phyloP scores from a whole-genome alignment of 1,140 invertebrate species.

The Aradophagus sp. region DNA sequence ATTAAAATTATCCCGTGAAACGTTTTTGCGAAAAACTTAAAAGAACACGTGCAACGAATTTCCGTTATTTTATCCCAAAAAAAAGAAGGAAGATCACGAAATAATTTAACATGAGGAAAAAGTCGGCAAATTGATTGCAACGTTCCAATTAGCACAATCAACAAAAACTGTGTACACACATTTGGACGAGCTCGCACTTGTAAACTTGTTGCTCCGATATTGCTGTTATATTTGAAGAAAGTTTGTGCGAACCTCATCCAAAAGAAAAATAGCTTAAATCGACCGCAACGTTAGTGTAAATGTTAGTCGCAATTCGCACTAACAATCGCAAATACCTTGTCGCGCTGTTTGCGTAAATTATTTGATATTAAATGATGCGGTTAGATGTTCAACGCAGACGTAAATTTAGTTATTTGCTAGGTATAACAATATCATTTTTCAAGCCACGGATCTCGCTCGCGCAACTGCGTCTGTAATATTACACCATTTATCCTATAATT shows the following conservation, averaged over 20 bases:
- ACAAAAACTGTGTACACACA: conserved; percentile 29
- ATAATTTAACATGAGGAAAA: conserved; percentile 18
- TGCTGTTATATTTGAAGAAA: conserved; percentile 50
- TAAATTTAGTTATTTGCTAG: conserved; percentile 17
- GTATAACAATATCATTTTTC: conserved; percentile 23
- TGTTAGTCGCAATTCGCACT: conserved; percentile 30
- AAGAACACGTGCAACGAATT: no score
- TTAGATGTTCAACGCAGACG: conserved; percentile 9
- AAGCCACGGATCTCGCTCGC: not conserved
- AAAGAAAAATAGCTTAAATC: conserved; percentile 38
- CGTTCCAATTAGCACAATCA: conserved; percentile 35
- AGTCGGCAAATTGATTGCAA: conserved; percentile 21
- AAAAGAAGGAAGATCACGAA: conserved; percentile 13
- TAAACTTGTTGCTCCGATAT: conserved; percentile 49
- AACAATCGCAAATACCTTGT: conserved; percentile 34
- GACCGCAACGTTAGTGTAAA: conserved; percentile 31
- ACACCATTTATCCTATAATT: conserved; percentile 3
- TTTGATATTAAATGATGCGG: conserved; percentile 21
- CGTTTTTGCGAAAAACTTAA: no score
- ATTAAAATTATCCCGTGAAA: no score
- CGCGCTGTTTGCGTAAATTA: conserved; percentile 23
- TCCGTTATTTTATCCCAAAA: no score
- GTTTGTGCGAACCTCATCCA: conserved; percentile 17
- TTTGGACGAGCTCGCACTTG: conserved; percentile 11
- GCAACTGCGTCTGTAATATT: conserved; percentile 4